These are phyloP conservation scores for Aythya baeri DNA, from an alignment of 2,113 vertebrate species.

Conservation along the genomic window DNA sequence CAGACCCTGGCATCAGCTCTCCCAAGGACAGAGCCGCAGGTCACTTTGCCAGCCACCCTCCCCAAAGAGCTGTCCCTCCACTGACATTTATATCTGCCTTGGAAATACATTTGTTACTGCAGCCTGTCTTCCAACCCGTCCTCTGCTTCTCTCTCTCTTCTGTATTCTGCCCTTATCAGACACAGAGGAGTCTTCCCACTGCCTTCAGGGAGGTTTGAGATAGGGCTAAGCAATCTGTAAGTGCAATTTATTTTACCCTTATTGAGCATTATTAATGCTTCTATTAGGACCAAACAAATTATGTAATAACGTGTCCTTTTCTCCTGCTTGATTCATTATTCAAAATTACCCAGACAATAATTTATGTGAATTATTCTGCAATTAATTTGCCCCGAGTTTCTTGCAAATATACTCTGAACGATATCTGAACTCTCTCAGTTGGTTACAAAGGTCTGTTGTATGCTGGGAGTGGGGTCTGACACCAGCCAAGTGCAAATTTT, in stretches of 20 bases:
- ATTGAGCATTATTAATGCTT: constrained; percentile 40
- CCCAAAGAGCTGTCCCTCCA: neutral
- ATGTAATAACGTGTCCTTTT: constrained; percentile 3
- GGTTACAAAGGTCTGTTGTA: neutral
- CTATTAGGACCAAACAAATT: constrained; percentile 31
- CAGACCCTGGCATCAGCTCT: neutral
- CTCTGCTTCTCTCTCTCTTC: neutral
- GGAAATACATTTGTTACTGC: neutral
- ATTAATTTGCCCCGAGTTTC: constrained; percentile 14
- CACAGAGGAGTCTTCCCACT: accelerated
- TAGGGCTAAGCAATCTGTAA: neutral
- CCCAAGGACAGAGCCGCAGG: neutral
- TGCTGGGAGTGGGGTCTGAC: neutral
- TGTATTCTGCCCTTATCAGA: neutral
- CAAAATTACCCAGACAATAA: constrained; percentile 37
- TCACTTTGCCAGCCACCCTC: neutral
- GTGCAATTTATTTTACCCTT: constrained; percentile 14
- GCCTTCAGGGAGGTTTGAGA: neutral
- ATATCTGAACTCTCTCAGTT: neutral
- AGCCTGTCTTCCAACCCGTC: neutral
- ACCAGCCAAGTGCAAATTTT: neutral
- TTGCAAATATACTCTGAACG: constrained; percentile 4
- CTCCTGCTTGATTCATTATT: constrained; percentile 37
- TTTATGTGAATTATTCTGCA: constrained; percentile 45
- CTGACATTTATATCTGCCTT: neutral